phyloP scores from a whole-genome alignment of 2,888 invertebrate species.

The Quadroppia sp. region DNA sequence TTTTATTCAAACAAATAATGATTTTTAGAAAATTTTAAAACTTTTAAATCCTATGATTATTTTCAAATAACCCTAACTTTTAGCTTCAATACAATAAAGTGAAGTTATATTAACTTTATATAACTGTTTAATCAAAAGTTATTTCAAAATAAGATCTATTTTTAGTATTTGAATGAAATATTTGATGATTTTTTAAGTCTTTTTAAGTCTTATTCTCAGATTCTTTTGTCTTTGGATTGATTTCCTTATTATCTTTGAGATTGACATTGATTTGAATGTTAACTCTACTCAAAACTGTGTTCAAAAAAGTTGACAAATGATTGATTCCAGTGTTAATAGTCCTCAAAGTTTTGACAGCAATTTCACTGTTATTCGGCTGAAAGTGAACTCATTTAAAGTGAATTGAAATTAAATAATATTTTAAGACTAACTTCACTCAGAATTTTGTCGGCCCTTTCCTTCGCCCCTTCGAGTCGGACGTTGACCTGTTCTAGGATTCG shows the following conservation, averaged over 20 bases:
- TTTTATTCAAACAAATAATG: no score
- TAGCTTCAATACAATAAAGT: no score
- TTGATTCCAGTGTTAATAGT: constrained; percentile 43
- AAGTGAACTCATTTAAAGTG: not conserved
- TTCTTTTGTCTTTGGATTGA: not conserved
- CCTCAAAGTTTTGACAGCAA: constrained; percentile 41
- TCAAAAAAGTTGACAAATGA: constrained; percentile 35
- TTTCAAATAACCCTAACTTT: no score
- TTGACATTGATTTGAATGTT: constrained; percentile 42
- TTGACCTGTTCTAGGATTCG: constrained; percentile 41
- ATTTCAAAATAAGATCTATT: no score
- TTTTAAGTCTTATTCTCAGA: not conserved
- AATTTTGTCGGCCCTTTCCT: constrained; percentile 42
- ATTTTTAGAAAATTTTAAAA: no score
- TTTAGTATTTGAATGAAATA: not conserved
- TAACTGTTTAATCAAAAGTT: no score
- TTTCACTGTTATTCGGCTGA: constrained; percentile 42
- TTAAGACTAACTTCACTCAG: constrained; percentile 41
- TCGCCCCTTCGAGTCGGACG: constrained; percentile 41
- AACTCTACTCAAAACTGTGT: constrained; percentile 39
- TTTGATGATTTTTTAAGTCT: no score
- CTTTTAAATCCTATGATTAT: no score
- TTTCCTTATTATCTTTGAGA: constrained; percentile 33
- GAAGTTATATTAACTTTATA: no score
- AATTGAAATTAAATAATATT: not conserved